Base-by-base conservation (phyloP, 23 tunicate species). In the Trididemnum clinides region DNA sequence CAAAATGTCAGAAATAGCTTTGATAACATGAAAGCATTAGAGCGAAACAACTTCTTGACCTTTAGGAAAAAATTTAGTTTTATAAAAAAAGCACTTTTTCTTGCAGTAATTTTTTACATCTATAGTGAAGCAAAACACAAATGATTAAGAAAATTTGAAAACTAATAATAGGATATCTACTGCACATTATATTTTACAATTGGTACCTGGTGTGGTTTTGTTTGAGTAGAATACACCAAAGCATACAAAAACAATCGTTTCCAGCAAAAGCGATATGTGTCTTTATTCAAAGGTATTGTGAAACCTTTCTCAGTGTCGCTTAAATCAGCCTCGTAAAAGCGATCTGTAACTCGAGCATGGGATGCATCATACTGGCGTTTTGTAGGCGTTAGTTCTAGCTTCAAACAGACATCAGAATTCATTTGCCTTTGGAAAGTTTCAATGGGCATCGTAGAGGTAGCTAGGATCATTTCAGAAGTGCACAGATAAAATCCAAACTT, bases 231-330 rank as follows among this genome's bases (percentile, higher is more conserved):
- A 44, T 89, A 82, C 3, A 51, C 88, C 22, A 84, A 34, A 15
- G 64, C 88, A 51, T 57, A 72, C 12, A 90, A 26, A 5, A 35
- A 54, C 19, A 64, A 64, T 0, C n/a, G n/a, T 57, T 90, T 90
- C 95, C 95, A 90, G 38, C 95, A 90, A 54, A 73, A 84, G 7
- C 23, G 51, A 73, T 39, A 73, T 7, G 87, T 82, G 22, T 39
- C 76, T 22, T 18, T 26, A 44, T 64, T 77, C 10, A 86, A 39
- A 0, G 76, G 88, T 25, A 75, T 15, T 5, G 58, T 62, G 2
- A 85, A 58, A 28, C 82, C 88, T 19, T 3, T 26, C 51, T 78
- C 83, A 2, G 38, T 27, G 28, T 78, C 83, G 30, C 83, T 78
- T 18, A 78, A n/a, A 31, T 78, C 66, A 7, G 51, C 18, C 19